These are phyloP conservation scores for Abramis brama DNA, from an alignment of 2,113 vertebrate genomes.

Conservation along the genomic window DNA sequence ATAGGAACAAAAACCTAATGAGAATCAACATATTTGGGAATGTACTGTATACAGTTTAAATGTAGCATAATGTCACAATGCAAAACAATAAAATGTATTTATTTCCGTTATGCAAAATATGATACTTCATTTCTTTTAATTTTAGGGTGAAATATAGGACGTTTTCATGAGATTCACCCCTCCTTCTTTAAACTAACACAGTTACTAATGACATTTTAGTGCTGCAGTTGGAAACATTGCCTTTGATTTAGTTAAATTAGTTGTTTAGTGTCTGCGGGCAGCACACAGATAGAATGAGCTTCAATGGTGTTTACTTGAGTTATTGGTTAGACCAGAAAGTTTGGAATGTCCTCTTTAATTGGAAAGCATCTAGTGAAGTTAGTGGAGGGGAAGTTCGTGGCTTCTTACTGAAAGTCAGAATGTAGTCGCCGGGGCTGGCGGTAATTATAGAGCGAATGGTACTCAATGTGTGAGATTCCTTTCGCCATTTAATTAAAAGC, in stretches of 20 bases:
- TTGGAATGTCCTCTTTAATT: slow-evolving; percentile 39
- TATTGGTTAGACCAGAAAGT: background rate
- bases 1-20: background rate
- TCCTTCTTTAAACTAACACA: background rate
- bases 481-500: slow-evolving; percentile 40
- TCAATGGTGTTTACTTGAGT: background rate
- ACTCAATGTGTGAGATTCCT: slow-evolving; percentile 22
- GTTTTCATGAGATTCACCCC: background rate
- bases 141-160: background rate
- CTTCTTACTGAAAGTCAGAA: background rate
- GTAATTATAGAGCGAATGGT: slow-evolving; percentile 37
- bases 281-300: background rate
- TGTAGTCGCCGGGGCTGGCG: background rate
- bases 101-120: background rate
- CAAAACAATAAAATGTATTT: background rate
- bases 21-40: background rate
- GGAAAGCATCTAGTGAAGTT: slow-evolving; percentile 37
- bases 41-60: background rate
- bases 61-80: background rate
- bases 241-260: slow-evolving; percentile 11
- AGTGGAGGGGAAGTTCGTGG: slow-evolving; percentile 10
- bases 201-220: background rate
- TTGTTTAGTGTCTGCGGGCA: background rate
- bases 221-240: background rate
- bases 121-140: background rate